phyloP scores from a whole-genome alignment of 2,113 vertebrate genomes.

The Syngnathus floridae region DNA sequence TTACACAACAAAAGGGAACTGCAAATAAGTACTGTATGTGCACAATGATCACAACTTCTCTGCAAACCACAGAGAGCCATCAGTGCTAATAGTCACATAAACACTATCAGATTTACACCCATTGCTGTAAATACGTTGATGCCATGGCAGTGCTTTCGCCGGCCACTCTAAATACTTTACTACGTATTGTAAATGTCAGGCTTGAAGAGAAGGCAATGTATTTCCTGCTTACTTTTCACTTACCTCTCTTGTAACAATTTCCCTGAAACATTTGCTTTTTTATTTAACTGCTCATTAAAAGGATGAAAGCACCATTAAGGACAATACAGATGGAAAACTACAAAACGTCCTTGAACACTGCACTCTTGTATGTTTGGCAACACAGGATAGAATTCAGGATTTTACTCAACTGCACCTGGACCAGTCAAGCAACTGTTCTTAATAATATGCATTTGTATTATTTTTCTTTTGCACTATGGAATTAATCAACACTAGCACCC shows the following conservation, averaged over 20 bases:
- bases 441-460: no score
- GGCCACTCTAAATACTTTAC: conserved; percentile 4
- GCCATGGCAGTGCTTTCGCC: conserved; percentile 19
- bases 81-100: conserved; percentile 33
- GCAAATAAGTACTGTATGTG: conserved; percentile 19
- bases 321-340: background rate
- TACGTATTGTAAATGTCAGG: conserved; percentile 5
- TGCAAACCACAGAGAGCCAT: conserved; percentile 50
- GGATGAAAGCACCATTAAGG: background rate
- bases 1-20: conserved; percentile 1
- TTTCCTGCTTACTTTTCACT: conserved; percentile 9
- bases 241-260: conserved; percentile 6
- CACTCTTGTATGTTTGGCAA: background rate
- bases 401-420: no score
- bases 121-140: conserved; percentile 18
- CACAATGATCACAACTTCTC: conserved; percentile 35
- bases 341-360: background rate
- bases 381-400: background rate
- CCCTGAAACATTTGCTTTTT: background rate
- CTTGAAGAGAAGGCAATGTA: conserved; percentile 4
- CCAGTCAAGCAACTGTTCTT: background rate
- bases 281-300: background rate
- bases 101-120: conserved; percentile 43
- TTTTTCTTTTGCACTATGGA: background rate
- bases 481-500: background rate